Percentiles rank a stretch among this genome's conserved stretches.
These are phyloP conservation scores for Drosophila villosipedis DNA, from an alignment of 2,888 invertebrate genomes.

Conservation along the genomic window DNA sequence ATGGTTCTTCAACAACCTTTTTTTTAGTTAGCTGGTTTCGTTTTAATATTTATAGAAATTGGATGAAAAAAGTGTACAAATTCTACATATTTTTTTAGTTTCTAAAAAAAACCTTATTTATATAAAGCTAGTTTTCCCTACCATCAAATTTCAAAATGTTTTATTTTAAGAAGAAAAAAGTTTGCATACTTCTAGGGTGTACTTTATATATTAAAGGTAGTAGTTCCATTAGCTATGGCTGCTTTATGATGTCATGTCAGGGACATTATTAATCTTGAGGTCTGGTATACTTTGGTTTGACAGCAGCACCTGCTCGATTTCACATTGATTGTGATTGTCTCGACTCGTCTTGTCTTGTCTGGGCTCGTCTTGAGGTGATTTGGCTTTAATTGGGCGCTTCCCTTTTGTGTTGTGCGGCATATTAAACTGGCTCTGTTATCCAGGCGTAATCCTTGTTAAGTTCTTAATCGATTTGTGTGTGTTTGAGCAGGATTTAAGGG, in stretches of 20 bases:
- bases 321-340: constrained; percentile 18
- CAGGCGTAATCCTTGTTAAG: constrained; percentile 67
- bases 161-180: background rate
- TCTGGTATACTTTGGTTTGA: background rate
- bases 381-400: constrained; percentile 55
- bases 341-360: background rate
- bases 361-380: constrained; percentile 19
- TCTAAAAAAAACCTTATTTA: background rate
- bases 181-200: background rate
- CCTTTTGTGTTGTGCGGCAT: constrained; percentile 34
- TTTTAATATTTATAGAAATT: background rate
- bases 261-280: constrained; percentile 4
- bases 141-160: background rate
- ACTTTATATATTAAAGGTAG: too few relatives aligned
- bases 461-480: constrained; percentile 74
- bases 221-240: background rate
- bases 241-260: constrained; percentile 15
- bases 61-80: rapidly evolving
- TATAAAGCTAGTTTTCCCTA: background rate
- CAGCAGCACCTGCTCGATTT: constrained; percentile 21
- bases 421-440: constrained; percentile 62
- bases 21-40: too few relatives aligned
- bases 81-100: background rate
- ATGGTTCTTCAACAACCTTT: background rate
- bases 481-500: constrained; percentile 17